Percentiles rank a stretch among this genome's conserved stretches.
Conservation (phyloP, 1,140 invertebrate species). For the Drosophila carrolli region DNA sequence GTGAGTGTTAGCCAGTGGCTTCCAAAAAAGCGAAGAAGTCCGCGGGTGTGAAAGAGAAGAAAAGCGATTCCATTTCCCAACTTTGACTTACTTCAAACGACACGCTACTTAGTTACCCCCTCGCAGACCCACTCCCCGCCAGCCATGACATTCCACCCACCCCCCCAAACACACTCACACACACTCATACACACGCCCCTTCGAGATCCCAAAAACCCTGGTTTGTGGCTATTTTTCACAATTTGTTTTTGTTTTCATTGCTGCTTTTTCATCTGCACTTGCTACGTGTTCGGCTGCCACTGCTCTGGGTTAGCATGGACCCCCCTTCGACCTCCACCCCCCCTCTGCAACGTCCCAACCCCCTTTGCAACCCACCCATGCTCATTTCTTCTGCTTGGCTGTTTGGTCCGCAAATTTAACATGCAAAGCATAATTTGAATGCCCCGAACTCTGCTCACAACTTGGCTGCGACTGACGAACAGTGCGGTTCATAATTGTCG, state of each 20-base stretch:
- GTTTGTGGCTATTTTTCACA: slow-evolving; percentile 71
- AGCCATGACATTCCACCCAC: neutral
- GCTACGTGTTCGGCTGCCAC: slow-evolving; percentile 51
- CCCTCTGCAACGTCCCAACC: neutral
- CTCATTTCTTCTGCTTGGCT: slow-evolving; percentile 2
- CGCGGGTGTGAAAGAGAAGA: slow-evolving; percentile 2
- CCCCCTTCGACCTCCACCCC: neutral
- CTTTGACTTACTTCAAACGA: slow-evolving; percentile 50
- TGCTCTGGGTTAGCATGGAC: slow-evolving; percentile 4
- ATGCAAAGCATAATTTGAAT: slow-evolving; percentile 69
- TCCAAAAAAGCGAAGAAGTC: neutral
- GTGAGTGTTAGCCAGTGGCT: slow-evolving; percentile 4
- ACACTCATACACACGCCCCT: no score
- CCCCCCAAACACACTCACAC: neutral
- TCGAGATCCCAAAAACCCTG: slow-evolving; percentile 8
- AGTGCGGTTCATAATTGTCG: slow-evolving; percentile 16
- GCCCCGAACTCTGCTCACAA: neutral
- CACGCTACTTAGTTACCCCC: slow-evolving; percentile 41
- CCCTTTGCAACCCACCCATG: slow-evolving; percentile 11
- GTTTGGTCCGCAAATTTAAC: slow-evolving; percentile 57
- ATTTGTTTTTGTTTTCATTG: slow-evolving; percentile 58
- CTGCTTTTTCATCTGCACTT: slow-evolving; percentile 14
- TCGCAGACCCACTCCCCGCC: neutral
- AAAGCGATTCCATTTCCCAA: slow-evolving; percentile 47
- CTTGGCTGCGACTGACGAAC: slow-evolving; percentile 1